Evolutionary conservation across 2,113 vertebrate genomes (phyloP).

Genomic region (Cryptotis parvus): DNA sequence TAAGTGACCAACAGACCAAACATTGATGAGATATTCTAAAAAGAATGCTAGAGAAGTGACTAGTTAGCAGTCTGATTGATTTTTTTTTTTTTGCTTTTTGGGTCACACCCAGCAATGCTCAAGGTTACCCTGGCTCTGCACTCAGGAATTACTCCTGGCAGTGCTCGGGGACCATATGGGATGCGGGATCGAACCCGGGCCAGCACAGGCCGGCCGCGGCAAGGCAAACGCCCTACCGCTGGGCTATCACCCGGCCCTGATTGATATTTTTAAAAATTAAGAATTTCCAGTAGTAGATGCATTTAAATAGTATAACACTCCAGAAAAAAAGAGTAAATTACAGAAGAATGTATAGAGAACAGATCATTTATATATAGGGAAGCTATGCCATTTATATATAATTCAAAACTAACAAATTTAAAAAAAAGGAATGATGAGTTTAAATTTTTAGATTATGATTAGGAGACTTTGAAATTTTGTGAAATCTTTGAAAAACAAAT

Average conservation of each 20-base stretch:
- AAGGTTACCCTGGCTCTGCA: too few relatives aligned
- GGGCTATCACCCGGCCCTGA: too few relatives aligned
- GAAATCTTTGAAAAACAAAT: slow-evolving; percentile 26
- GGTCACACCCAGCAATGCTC: too few relatives aligned
- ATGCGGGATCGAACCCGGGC: too few relatives aligned
- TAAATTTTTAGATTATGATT: not conserved
- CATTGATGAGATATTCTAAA: not conserved
- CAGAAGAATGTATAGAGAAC: not conserved
- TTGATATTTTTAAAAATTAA: too few relatives aligned
- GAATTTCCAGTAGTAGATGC: too few relatives aligned
- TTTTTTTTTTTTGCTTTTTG: slow-evolving; percentile 54
- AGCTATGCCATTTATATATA: not conserved
- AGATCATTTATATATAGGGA: not conserved
- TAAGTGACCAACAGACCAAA: too few relatives aligned
- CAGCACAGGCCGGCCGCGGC: too few relatives aligned
- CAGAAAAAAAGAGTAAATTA: not conserved
- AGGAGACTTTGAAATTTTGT: slow-evolving; percentile 58
- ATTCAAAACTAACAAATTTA: slow-evolving; percentile 1
- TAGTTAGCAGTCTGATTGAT: not conserved
- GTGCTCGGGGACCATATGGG: too few relatives aligned
- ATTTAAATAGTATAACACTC: slow-evolving; percentile 15
- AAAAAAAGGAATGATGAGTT: not conserved
- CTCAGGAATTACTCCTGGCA: too few relatives aligned
- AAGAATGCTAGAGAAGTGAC: slow-evolving; percentile 25
- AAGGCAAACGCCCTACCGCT: too few relatives aligned